phyloP scores from a whole-genome alignment of 2,113 vertebrate genomes.

The Rhabdomys dilectus region DNA sequence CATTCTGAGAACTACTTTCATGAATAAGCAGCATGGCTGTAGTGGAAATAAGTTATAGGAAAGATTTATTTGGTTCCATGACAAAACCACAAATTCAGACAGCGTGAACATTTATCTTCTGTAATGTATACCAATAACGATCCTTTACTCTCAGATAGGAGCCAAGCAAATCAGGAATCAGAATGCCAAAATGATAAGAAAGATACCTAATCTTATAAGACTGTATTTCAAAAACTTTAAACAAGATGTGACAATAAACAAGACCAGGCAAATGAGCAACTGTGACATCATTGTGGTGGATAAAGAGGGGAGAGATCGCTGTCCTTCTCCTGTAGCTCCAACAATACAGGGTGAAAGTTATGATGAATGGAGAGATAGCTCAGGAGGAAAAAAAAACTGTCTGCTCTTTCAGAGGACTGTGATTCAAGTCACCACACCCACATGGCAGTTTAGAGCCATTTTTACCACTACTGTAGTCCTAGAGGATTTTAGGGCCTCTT shows the following conservation, averaged over 20 bases:
- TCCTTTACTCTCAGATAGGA: not conserved
- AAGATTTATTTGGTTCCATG: not conserved
- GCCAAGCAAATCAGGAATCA: not conserved
- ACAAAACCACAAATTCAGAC: conserved; percentile 51
- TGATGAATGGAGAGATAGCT: not conserved
- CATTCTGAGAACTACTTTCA: not conserved
- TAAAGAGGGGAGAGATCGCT: not conserved
- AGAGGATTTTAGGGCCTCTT: not conserved
- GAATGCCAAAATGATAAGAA: not conserved
- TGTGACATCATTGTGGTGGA: not conserved
- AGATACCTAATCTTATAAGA: not conserved
- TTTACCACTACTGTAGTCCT: not conserved
- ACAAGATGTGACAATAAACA: not conserved
- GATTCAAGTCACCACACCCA: not conserved
- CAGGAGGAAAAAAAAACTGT: not conserved
- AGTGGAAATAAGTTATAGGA: conserved; percentile 13
- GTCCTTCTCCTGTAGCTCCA: not conserved
- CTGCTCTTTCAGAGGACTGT: not conserved
- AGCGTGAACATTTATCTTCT: conserved; percentile 18
- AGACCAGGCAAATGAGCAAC: not conserved
- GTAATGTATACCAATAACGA: not conserved
- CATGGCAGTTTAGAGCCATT: not conserved
- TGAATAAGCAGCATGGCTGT: conserved; percentile 7
- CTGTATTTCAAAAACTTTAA: conserved; percentile 13
- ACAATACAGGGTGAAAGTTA: not conserved